Evolutionary conservation across 2,797 vertebrate genomes (phyloP), one percentile per base, ranked within the genome.

Genomic region (Acanthurus tractus): DNA sequence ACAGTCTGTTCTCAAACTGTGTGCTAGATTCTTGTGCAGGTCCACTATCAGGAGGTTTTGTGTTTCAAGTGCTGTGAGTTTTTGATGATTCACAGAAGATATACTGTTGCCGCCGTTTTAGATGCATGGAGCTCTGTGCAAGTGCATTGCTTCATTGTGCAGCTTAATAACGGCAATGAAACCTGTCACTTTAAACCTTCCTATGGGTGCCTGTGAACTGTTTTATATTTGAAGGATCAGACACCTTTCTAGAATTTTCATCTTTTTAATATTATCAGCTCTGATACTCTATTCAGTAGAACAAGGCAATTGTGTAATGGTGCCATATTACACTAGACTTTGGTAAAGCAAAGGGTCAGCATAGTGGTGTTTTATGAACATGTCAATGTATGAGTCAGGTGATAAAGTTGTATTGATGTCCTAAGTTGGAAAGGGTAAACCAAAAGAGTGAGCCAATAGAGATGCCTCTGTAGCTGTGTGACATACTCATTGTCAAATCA

Each of bases 131-230:
- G 20, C 64, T 34, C 34, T 17, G 17, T 49, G 67, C 4, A 63
- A 11, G 63, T 65, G 58, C 45, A 74, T 22, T 13, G 18, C 49
- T 48, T 68, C 58, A 45, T 1, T 44, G 44, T 73, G 65, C 65
- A 70, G 62, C 45, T 40, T 7, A 18, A 54, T 40, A 61, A 34
- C 66, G 57, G 64, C 66, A 64, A 11, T 25, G 2, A 15, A 50
- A 69, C 53, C 82, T 55, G 74, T 88, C 82, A 84, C 80, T 79
- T 84, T 86, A 80, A 81, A 78, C 68, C 74, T 70, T 46, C 79
- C 42, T 63, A 66, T 52, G 17, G 22, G 25, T 57, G 25, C 45
- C 4, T 3, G 44, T 46, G 15, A 4, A 4, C 55, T 25, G 25
- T 25, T 25, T 2, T 25, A 25, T 3, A 3, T 25, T 25, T 25